A percentile compares a stretch with the other conserved stretches of the same genome.
Evolutionary conservation across 2,113 vertebrate species (phyloP).

Genomic region (Dermatemys mawii): DNA sequence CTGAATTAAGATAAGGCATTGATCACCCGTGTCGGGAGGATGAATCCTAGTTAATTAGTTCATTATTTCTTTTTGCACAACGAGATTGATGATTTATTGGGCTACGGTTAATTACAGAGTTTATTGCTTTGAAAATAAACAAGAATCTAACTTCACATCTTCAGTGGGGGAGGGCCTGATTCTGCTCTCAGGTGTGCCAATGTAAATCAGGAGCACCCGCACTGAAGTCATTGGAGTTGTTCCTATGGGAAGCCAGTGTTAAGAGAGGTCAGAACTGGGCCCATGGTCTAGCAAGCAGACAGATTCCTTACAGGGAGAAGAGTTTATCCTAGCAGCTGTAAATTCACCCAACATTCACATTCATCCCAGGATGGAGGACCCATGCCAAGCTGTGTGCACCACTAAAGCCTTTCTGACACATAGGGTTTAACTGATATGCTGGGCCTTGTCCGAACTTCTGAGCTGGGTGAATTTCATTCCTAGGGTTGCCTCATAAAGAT

Average conservation of each 20-base stretch:
- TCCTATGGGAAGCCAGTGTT: background rate
- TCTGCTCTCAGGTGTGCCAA: background rate
- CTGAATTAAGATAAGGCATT: slow-evolving; percentile 75
- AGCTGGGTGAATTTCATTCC: background rate
- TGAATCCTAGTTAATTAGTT: slow-evolving; percentile 67
- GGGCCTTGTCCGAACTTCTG: background rate
- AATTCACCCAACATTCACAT: accelerated
- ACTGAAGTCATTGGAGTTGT: background rate
- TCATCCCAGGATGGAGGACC: background rate
- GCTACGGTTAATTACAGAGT: slow-evolving; percentile 73
- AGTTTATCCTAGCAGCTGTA: background rate
- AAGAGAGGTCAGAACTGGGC: background rate
- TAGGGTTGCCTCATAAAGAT: background rate
- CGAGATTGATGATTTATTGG: slow-evolving; percentile 78
- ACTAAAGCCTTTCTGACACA: background rate
- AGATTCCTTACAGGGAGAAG: background rate
- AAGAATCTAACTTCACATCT: background rate
- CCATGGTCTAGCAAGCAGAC: background rate
- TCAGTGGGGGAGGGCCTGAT: background rate
- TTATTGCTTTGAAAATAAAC: slow-evolving; percentile 72
- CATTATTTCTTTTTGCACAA: slow-evolving; percentile 68
- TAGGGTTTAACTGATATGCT: background rate
- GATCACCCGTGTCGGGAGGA: slow-evolving; percentile 72
- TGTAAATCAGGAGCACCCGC: background rate
- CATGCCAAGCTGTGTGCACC: background rate